Evolutionary conservation across 1,140 invertebrate species (phyloP).

Genomic region (Neocloeon triangulifer): DNA sequence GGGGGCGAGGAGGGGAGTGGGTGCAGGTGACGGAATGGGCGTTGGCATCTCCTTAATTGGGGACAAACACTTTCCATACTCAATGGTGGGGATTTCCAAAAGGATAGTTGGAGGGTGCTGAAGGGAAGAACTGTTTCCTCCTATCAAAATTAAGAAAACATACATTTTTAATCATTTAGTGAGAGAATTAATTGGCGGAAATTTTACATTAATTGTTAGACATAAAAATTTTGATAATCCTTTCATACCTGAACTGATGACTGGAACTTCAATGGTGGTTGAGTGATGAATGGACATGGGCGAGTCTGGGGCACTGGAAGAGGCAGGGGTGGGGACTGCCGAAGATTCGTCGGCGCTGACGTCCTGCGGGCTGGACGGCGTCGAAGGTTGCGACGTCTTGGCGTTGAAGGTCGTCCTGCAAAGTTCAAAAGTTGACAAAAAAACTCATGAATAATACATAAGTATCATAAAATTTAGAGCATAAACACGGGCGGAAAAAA

Average conservation of each 20-base stretch:
- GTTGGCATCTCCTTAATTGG: constrained; percentile 48
- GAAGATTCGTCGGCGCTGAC: constrained; percentile 1
- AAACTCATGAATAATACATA: too few relatives aligned
- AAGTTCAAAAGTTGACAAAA: not conserved
- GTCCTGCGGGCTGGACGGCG: constrained; percentile 1
- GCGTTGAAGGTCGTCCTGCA: not conserved
- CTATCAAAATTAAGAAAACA: too few relatives aligned
- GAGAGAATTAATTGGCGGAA: too few relatives aligned
- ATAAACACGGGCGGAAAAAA: too few relatives aligned
- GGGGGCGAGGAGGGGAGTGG: constrained; percentile 30
- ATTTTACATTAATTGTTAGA: too few relatives aligned
- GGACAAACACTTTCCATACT: constrained; percentile 45
- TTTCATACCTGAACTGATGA: too few relatives aligned
- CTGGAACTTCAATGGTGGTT: constrained; percentile 34
- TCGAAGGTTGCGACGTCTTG: not conserved
- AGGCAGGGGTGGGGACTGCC: not conserved
- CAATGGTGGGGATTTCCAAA: constrained; percentile 41
- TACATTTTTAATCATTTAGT: too few relatives aligned
- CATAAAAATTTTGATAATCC: too few relatives aligned
- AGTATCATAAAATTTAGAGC: too few relatives aligned
- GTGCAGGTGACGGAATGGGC: constrained; percentile 28
- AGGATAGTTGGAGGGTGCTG: constrained; percentile 41
- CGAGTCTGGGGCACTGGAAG: too few relatives aligned
- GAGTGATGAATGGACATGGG: too few relatives aligned
- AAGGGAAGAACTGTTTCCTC: too few relatives aligned